Conservation (phyloP, 2,113 vertebrate species). For the Ariopsis seemanni region DNA sequence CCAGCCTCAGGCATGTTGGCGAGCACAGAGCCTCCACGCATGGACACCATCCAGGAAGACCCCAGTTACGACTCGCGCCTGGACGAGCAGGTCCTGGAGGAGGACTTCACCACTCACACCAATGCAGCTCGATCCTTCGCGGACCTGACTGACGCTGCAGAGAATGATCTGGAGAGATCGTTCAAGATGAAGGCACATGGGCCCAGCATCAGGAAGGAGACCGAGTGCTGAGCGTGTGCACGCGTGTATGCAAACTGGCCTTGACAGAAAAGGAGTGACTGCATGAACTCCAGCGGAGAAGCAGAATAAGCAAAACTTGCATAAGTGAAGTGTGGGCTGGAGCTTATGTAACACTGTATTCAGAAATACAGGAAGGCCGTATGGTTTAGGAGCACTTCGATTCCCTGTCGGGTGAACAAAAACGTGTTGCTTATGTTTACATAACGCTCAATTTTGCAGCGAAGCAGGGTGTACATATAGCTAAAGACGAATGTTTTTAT, state of each 20-base stretch:
- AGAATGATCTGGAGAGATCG: slow-evolving; percentile 66
- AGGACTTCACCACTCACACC: slow-evolving; percentile 81
- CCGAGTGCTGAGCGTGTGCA: slow-evolving; percentile 78
- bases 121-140: slow-evolving; percentile 83
- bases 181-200: slow-evolving; percentile 79
- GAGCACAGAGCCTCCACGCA: slow-evolving; percentile 77
- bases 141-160: slow-evolving; percentile 84
- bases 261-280: background rate
- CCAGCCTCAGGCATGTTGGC: slow-evolving; percentile 26
- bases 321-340: slow-evolving; percentile 29
- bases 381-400: slow-evolving; percentile 17
- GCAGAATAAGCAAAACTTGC: slow-evolving; percentile 29
- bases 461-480: slow-evolving; percentile 1
- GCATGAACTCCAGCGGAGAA: slow-evolving; percentile 24
- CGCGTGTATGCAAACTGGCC: background rate
- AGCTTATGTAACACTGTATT: slow-evolving; percentile 29
- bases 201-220: slow-evolving; percentile 87
- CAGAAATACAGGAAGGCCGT: slow-evolving; percentile 33
- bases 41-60: slow-evolving; percentile 96
- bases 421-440: slow-evolving; percentile 17
- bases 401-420: slow-evolving; percentile 11
- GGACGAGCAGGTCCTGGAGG: slow-evolving; percentile 79
- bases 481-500: background rate
- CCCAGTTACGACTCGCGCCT: slow-evolving; percentile 82
- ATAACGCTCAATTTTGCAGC: background rate